Base-by-base conservation (phyloP, 1,140 invertebrate genomes). In the Psix sp. region DNA sequence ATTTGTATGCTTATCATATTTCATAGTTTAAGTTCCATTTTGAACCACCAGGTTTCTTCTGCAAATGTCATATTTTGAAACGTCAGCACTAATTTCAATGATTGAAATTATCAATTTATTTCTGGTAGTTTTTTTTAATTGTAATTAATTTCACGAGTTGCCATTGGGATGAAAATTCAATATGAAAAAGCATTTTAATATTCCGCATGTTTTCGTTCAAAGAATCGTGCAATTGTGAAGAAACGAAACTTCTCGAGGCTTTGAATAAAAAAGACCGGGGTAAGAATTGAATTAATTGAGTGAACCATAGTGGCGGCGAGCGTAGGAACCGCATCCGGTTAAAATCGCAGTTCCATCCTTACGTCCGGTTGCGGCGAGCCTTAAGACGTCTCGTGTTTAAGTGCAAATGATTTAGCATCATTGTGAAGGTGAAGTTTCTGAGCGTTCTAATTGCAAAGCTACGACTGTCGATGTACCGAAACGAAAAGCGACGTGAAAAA, bases 351-450 rank as follows among this genome's bases (percentile, higher is more conserved):
- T 70, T 51, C 60, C 46, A 57, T 51, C 70, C 62, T 60, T 45
- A 57, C 78, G 80, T 83, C 80, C 82, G 80, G 82, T 72, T 75
- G 72, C 60, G 43, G 33, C 45, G 62, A 66, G 70, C 66, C 56
- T 73, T 77, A 68, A 78, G 76, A 60, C 73, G 79, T 51, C 63
- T 70, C 43, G 77, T 67, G 82, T 83, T 83, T 79, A 82, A 80
- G 81, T 82, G 82, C 79, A 82, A 83, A 83, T 83, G 74, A 76
- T 79, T 82, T 78, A 46, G 70, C 76, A 54, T 70, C 74, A 80
- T 80, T 80, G 77, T 77, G 56, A 74, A n/a, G 52, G 15, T 51
- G 43, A 48, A 48, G 80, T 74, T 66, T 78, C 73, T 76, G 75
- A 65, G 18, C 63, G 72, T 63, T 73, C 66, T 77, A 79, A 79